A percentile compares a stretch with the other conserved stretches of the same genome.
phyloP scores from a whole-genome alignment of 2,797 vertebrate genomes.

The Sylvilagus floridanus region DNA sequence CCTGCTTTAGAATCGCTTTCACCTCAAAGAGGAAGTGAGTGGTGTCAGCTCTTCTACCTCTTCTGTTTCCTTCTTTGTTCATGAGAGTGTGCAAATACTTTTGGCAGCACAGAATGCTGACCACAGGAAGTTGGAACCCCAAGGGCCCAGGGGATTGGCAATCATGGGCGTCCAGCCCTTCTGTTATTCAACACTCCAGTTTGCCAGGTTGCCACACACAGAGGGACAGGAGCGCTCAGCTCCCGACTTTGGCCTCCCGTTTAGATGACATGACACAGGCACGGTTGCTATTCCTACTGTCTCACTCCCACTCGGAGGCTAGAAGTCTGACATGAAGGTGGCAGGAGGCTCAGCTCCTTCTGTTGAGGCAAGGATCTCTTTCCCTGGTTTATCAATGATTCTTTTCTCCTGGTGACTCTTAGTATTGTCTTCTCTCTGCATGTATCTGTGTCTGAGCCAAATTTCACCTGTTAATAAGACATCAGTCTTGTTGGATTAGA shows the following conservation, averaged over 20 bases:
- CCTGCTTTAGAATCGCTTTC: not conserved
- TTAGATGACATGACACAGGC: not conserved
- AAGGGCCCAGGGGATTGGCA: not conserved
- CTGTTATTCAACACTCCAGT: not conserved
- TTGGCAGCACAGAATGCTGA: not conserved
- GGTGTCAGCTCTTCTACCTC: not conserved
- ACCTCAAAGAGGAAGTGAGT: not conserved
- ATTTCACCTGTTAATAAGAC: not conserved
- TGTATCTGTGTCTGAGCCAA: not conserved
- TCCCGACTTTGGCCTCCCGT: not conserved
- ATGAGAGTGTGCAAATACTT: not conserved
- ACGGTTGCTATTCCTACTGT: not conserved
- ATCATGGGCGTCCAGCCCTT: not conserved
- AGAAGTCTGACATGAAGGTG: not conserved
- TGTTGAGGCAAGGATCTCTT: not conserved
- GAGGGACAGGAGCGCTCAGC: not conserved
- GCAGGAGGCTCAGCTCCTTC: not conserved
- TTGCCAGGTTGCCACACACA: not conserved
- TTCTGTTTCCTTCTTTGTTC: not conserved
- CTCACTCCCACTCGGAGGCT: not conserved
- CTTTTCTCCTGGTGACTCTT: not conserved
- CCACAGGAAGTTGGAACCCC: not conserved
- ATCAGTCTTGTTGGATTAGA: not conserved
- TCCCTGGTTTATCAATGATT: not conserved
- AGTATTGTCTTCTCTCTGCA: not conserved